Evolutionary conservation across 2,113 vertebrate species (phyloP), one percentile per base, ranked within the genome.

Genomic region (Sinocyclocheilus anophthalmus): DNA sequence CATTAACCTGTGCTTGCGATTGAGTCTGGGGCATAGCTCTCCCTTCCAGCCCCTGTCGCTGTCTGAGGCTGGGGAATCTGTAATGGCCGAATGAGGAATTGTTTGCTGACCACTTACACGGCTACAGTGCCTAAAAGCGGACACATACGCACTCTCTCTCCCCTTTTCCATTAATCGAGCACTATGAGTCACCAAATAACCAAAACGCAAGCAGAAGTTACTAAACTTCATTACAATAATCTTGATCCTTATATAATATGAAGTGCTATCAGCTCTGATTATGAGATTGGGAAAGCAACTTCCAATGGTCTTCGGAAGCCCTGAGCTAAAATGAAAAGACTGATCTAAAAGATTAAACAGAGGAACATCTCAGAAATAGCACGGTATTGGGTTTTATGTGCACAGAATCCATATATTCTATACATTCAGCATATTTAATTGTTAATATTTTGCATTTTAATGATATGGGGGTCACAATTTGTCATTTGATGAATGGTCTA

Each of bases 1-100:
- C 90, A 92, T 92, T 92, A 93, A 85, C 78, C 84, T 80, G 87
- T 87, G 86, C 88, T 9, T 81, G 55, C 55, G 80, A 83, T 83
- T 84, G 37, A 75, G 82, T 63, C 55, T 84, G 88, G 90, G 89
- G 79, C 57, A 87, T 42, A 85, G 81, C 88, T 89, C 88, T 83
- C 84, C 20, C 53, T 84, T 89, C 59, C 76, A 72, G 73, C 84
- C 65, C 75, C 30, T 81, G 67, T 63, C 76, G 84, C 67, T 84
- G 76, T 77, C 63, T 73, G 30, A 75, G 55, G 83, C 75, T 33
- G 16, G 37, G 65, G 67, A 89, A 67, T 75, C 75, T 85, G 79
- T 85, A 87, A 67, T 85, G 83, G 82, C 55, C 45, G 13, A 87
- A 85, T 85, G 63, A 87, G 88, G 73, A 89, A 67, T 85, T 81